Conservation (phyloP, 2,113 vertebrate species). For the Irena cyanogastra region DNA sequence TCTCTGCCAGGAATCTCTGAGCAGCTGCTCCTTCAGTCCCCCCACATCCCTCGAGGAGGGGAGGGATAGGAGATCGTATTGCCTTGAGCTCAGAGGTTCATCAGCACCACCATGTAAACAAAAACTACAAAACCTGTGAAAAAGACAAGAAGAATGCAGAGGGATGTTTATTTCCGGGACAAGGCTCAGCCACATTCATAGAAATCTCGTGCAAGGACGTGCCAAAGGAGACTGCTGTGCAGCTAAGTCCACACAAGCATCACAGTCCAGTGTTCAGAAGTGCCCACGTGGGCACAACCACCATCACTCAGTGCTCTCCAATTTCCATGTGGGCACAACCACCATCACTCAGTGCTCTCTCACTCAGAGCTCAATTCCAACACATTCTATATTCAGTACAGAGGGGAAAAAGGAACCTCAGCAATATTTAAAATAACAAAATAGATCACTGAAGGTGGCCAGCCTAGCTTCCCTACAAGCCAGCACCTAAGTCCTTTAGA, state of each 20-base stretch:
- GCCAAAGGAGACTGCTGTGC: background rate
- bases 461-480: background rate
- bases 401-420: background rate
- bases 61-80: background rate
- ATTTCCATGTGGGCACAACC: background rate
- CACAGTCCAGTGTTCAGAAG: background rate
- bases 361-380: background rate
- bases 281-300: background rate
- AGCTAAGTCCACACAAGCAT: background rate
- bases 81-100: background rate
- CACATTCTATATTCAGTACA: background rate
- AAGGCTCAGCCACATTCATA: background rate
- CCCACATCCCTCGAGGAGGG: background rate
- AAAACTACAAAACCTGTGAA: background rate
- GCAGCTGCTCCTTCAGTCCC: background rate
- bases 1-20: background rate
- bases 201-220: background rate
- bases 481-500: background rate
- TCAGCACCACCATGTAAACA: background rate
- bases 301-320: background rate
- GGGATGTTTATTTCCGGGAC: background rate
- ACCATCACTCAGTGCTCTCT: background rate
- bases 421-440: background rate
- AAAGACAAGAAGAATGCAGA: background rate
- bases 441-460: background rate